These are phyloP conservation scores for Plebejus melissa DNA, from an alignment of 2,888 invertebrate species.

Conservation along the genomic window DNA sequence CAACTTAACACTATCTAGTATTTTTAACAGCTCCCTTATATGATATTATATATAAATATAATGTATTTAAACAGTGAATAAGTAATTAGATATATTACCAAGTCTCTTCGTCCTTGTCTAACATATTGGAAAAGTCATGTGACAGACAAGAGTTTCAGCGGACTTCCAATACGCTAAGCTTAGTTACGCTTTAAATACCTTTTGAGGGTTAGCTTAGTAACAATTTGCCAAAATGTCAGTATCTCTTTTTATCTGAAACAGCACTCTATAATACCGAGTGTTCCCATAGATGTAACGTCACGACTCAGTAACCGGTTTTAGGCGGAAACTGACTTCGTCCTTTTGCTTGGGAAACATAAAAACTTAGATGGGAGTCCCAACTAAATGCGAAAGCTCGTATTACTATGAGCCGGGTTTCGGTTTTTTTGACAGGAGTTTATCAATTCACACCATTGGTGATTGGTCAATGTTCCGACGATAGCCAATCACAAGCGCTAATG, in stretches of 20 bases:
- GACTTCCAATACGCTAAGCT: too few relatives aligned
- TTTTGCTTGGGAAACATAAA: background rate
- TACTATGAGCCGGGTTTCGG: background rate
- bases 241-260: background rate
- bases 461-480: background rate
- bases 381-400: background rate
- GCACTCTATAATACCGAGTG: background rate
- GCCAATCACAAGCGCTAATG: too few relatives aligned
- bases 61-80: too few relatives aligned
- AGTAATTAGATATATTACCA: too few relatives aligned
- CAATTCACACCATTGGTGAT: background rate
- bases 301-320: background rate
- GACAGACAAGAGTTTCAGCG: too few relatives aligned
- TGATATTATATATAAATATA: too few relatives aligned
- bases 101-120: too few relatives aligned
- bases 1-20: too few relatives aligned
- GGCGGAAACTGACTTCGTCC: background rate
- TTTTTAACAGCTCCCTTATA: too few relatives aligned
- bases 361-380: background rate
- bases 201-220: background rate
- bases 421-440: too few relatives aligned
- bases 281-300: background rate
- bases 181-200: too few relatives aligned
- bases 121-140: too few relatives aligned
- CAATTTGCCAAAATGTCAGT: background rate